Conservation (phyloP, 2,113 vertebrate species). For the Nesoenas mayeri region DNA sequence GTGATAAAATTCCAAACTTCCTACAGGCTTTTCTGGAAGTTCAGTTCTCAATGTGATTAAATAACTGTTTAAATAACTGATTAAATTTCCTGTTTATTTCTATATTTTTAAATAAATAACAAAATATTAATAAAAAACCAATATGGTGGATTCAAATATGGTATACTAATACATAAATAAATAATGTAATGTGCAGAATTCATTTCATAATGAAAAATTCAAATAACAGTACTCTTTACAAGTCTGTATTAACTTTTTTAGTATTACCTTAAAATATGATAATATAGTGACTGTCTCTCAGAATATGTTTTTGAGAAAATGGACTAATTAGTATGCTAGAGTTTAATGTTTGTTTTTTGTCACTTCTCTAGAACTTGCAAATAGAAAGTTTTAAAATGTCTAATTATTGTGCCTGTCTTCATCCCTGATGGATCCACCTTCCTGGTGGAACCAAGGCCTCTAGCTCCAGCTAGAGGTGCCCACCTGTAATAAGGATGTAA, state of each 20-base stretch:
- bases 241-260: background rate
- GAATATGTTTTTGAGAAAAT: background rate
- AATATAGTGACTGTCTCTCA: background rate
- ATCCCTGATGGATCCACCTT: background rate
- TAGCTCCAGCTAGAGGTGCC: background rate
- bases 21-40: background rate
- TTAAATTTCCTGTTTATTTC: background rate
- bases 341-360: constrained; percentile 17
- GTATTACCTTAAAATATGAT: constrained; percentile 24
- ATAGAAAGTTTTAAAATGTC: constrained; percentile 7
- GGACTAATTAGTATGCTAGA: background rate
- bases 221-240: constrained; percentile 16
- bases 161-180: background rate
- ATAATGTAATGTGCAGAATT: background rate
- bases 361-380: background rate
- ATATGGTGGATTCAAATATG: background rate
- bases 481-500: background rate
- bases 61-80: background rate
- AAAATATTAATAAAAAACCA: background rate
- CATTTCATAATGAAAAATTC: constrained; percentile 25
- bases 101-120: background rate
- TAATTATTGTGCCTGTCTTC: background rate
- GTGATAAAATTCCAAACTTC: background rate
- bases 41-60: background rate
- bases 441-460: too few relatives aligned